Evolutionary conservation across 2,113 vertebrate species (phyloP).

Genomic region (Seriola rivoliana): DNA sequence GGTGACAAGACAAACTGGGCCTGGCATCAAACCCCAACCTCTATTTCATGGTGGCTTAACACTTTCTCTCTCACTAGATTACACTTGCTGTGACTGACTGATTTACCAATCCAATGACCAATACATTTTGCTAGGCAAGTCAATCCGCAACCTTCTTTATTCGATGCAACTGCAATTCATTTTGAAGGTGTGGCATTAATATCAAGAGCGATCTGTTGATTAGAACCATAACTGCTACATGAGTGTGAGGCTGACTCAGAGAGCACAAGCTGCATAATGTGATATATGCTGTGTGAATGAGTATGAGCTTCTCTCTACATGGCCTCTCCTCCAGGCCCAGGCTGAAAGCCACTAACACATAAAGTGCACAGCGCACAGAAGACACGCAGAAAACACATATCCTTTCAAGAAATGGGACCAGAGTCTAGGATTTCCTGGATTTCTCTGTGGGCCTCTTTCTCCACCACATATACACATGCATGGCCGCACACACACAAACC

Average conservation of each 20-base stretch:
- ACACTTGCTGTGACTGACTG: constrained; percentile 69
- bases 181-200: constrained; percentile 63
- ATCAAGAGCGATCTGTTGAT: constrained; percentile 73
- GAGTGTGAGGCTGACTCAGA: constrained; percentile 47
- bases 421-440: constrained; percentile 76
- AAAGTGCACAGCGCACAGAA: constrained; percentile 27
- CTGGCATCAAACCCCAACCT: constrained; percentile 83
- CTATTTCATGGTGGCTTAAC: constrained; percentile 87
- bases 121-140: constrained; percentile 43
- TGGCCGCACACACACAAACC: constrained; percentile 40
- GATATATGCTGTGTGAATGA: constrained; percentile 46
- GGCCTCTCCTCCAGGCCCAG: constrained; percentile 41
- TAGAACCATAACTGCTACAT: constrained; percentile 65
- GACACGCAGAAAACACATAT: constrained; percentile 49
- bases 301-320: constrained; percentile 22
- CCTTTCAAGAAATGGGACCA: constrained; percentile 61
- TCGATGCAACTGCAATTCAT: constrained; percentile 63
- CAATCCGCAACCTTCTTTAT: constrained; percentile 39
- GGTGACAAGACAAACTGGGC: constrained; percentile 85
- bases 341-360: constrained; percentile 46
- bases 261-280: constrained; percentile 56
- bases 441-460: constrained; percentile 59
- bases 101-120: constrained; percentile 70
- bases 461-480: constrained; percentile 45
- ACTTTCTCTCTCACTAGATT: constrained; percentile 82